These are phyloP conservation scores for Antitype chi DNA, from an alignment of 2,888 invertebrate species.

Conservation along the genomic window DNA sequence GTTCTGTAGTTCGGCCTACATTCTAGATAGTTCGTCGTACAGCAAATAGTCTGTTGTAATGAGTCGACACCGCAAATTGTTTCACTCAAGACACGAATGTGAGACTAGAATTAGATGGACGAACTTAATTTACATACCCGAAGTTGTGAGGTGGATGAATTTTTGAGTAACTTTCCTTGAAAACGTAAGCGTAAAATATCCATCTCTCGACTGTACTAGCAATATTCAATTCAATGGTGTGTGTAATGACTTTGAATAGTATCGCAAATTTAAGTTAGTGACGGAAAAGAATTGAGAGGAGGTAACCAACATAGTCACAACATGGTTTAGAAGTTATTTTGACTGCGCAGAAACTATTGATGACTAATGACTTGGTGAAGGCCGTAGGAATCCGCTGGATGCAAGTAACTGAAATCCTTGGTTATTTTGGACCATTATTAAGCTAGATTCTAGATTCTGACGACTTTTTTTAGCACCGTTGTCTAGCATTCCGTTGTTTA, in stretches of 20 bases:
- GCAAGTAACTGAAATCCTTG: no score
- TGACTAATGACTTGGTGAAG: background rate
- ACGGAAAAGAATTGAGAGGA: background rate
- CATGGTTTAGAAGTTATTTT: background rate
- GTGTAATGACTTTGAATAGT: background rate
- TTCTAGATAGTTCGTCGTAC: constrained; percentile 45
- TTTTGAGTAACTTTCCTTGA: background rate
- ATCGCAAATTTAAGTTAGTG: background rate
- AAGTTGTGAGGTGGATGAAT: background rate
- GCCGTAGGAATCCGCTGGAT: background rate
- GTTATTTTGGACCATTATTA: background rate
- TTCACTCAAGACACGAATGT: constrained; percentile 47
- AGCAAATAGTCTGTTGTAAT: constrained; percentile 55
- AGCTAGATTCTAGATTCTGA: background rate
- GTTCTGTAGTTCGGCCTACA: constrained; percentile 34
- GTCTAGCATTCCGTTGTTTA: background rate
- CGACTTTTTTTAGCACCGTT: background rate
- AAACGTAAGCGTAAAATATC: background rate
- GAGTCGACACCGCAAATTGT: constrained; percentile 59
- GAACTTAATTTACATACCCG: constrained; percentile 49
- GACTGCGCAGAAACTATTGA: background rate
- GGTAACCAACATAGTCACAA: background rate
- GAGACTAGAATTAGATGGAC: constrained; percentile 31
- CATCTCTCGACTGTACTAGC: background rate
- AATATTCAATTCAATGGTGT: background rate